These are phyloP conservation scores for Bombus ignitus DNA, from an alignment of 1,140 invertebrate species.

Conservation along the genomic window DNA sequence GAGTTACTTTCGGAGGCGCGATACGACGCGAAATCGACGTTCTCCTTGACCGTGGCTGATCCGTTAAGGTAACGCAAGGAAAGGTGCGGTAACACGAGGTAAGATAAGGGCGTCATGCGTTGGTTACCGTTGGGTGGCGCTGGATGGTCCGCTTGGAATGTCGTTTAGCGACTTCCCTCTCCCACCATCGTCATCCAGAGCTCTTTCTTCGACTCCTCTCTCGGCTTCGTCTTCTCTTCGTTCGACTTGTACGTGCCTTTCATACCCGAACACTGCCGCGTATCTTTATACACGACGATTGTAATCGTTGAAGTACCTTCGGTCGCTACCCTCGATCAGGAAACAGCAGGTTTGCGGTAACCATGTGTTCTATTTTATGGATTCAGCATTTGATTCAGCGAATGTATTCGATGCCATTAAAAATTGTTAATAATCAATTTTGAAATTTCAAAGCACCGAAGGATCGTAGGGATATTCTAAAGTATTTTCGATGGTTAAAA, in stretches of 20 bases:
- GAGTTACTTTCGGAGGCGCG: neutral
- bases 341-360: neutral
- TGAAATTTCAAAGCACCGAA: neutral
- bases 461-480: neutral
- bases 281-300: conserved; percentile 55
- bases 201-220: conserved; percentile 53
- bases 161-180: conserved; percentile 80
- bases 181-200: conserved; percentile 65
- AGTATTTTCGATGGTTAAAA: neutral
- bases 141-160: conserved; percentile 80
- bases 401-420: neutral
- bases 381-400: neutral
- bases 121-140: conserved; percentile 81
- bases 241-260: conserved; percentile 51
- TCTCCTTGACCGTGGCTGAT: conserved; percentile 58
- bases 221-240: conserved; percentile 34
- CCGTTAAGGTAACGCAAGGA: conserved; percentile 66
- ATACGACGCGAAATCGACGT: conserved; percentile 42
- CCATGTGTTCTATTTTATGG: neutral
- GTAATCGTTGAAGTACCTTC: conserved; percentile 42
- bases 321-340: conserved; percentile 29
- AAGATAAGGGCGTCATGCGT: conserved; percentile 75
- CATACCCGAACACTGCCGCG: conserved; percentile 50
- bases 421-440: too few species aligned
- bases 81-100: conserved; percentile 62